Conservation (phyloP, 2,888 invertebrate genomes). For the Nomada ruficornis region DNA sequence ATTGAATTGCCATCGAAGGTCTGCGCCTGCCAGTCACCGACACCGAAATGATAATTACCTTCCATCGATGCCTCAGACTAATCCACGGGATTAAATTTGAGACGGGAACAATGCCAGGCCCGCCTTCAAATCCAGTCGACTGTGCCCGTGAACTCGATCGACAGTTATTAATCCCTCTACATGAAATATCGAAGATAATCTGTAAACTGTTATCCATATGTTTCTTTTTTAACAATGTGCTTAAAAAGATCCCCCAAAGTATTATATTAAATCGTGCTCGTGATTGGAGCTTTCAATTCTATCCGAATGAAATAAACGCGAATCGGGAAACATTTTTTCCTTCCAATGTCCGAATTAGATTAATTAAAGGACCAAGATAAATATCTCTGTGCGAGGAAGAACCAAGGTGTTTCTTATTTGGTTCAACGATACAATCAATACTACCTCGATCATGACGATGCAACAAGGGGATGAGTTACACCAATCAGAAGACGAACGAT, state of each 20-base stretch:
- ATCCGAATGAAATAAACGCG: no score
- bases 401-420: constrained; percentile 28
- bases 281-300: no score
- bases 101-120: constrained; percentile 21
- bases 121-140: constrained; percentile 26
- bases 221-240: neutral
- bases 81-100: constrained; percentile 57
- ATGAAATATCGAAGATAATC: neutral
- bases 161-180: neutral
- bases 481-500: constrained; percentile 61
- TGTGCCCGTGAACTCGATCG: neutral
- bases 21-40: constrained; percentile 50
- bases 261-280: neutral
- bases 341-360: neutral
- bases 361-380: neutral
- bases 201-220: neutral
- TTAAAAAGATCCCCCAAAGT: no score
- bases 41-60: constrained; percentile 54
- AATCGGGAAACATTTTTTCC: no score
- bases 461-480: constrained; percentile 65
- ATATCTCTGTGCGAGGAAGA: neutral
- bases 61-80: constrained; percentile 39
- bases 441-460: constrained; percentile 57
- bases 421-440: constrained; percentile 37
- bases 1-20: constrained; percentile 59